Conservation (phyloP, 2,888 invertebrate genomes). For the Omphaloscelis lunosa region DNA sequence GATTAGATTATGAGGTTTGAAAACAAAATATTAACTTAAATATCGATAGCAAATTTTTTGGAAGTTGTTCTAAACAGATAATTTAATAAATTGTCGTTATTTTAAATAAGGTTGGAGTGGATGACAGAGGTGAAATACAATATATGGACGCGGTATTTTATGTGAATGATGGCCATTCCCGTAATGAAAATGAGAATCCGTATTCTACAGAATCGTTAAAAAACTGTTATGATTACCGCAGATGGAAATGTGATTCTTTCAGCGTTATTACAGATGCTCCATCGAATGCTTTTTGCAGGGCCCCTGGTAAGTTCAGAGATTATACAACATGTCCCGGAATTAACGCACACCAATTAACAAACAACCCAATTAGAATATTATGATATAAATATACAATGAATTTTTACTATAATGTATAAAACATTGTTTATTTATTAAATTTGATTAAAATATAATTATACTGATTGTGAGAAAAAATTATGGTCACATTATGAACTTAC, state of each 20-base stretch:
- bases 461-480: no score
- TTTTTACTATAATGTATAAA: no score
- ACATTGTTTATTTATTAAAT: no score
- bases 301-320: slow-evolving; percentile 62
- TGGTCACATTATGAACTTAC: no score
- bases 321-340: no score
- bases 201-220: slow-evolving; percentile 58
- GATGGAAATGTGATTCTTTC: slow-evolving; percentile 72
- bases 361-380: no score
- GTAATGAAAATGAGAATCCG: slow-evolving; percentile 71
- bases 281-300: slow-evolving; percentile 68
- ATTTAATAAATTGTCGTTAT: neutral
- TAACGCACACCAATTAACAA: no score
- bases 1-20: slow-evolving; percentile 74
- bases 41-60: neutral
- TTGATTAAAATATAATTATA: neutral
- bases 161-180: slow-evolving; percentile 72
- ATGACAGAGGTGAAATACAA: slow-evolving; percentile 74
- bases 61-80: neutral
- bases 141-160: slow-evolving; percentile 75
- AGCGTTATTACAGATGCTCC: slow-evolving; percentile 68
- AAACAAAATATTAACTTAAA: neutral
- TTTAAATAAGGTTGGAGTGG: slow-evolving; percentile 70
- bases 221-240: slow-evolving; percentile 66
- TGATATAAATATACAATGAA: no score